A percentile compares a stretch with the other conserved stretches of the same genome.
Conservation (phyloP, 2,113 vertebrate genomes). For the Eublepharis macularius region DNA sequence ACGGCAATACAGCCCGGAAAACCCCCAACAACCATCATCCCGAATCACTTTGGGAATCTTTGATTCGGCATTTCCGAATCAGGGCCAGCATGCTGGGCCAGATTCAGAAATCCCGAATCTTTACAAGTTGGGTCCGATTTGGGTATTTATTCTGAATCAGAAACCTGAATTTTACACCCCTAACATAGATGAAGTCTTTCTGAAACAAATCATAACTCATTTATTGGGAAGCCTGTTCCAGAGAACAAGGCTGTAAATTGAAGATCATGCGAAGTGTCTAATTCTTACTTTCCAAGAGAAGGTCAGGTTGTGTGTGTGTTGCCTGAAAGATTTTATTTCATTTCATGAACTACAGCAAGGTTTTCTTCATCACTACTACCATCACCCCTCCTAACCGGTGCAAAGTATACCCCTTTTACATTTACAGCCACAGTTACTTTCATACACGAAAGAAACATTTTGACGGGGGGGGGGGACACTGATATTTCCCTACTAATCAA, state of each 20-base stretch:
- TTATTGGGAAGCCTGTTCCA: background rate
- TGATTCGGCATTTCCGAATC: too few species aligned
- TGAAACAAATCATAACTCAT: background rate
- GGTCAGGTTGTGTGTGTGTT: background rate
- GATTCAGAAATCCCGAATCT: too few species aligned
- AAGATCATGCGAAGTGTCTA: background rate
- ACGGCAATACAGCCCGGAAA: too few species aligned
- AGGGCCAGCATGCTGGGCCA: too few species aligned
- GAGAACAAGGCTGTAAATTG: background rate
- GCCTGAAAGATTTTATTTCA: background rate
- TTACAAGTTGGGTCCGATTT: too few species aligned
- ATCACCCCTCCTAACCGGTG: background rate
- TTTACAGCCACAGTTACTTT: background rate
- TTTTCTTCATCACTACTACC: background rate
- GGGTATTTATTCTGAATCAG: too few species aligned
- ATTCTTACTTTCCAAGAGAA: background rate
- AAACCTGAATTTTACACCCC: too few species aligned
- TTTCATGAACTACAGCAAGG: background rate
- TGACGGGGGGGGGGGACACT: too few species aligned
- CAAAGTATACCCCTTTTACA: background rate
- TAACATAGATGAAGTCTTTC: too few species aligned
- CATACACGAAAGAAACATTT: background rate
- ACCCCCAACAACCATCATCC: too few species aligned
- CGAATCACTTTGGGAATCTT: too few species aligned
- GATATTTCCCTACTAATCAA: background rate